Conservation (phyloP, 2,113 vertebrate species). For the Etia nguti region DNA sequence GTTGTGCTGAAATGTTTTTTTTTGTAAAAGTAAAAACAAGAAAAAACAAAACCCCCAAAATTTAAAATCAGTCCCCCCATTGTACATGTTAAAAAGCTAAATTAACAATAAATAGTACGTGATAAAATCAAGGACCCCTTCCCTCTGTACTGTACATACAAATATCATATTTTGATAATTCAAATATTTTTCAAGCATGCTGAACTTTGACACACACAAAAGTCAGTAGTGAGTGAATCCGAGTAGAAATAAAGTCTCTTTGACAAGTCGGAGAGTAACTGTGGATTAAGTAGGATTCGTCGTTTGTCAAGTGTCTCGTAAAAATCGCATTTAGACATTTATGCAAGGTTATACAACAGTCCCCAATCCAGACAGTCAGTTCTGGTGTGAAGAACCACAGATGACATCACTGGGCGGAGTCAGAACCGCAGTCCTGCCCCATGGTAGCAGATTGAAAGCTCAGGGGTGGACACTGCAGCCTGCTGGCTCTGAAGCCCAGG, state of each 20-base stretch:
- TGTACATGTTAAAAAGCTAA: constrained; percentile 4
- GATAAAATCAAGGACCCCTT: not conserved
- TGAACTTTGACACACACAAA: not conserved
- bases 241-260: not conserved
- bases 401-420: constrained; percentile 51
- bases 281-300: not conserved
- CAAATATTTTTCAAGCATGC: not conserved
- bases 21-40: not conserved
- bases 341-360: not conserved
- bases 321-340: not conserved
- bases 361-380: constrained; percentile 44
- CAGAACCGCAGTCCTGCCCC: constrained; percentile 53
- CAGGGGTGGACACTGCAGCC: constrained; percentile 61
- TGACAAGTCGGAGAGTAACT: not conserved
- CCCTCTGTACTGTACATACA: constrained; percentile 11
- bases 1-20: not conserved
- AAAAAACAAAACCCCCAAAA: not conserved
- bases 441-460: constrained; percentile 52
- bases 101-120: not conserved
- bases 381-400: constrained; percentile 50
- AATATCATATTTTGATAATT: not conserved
- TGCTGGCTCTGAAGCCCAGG: constrained; percentile 53
- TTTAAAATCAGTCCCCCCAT: not conserved
- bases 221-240: not conserved
- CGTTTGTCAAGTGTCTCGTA: not conserved